Percentiles rank a stretch among this genome's conserved stretches.
Conservation (phyloP, 2,113 vertebrate genomes). For the Lepisosteus osseus region DNA sequence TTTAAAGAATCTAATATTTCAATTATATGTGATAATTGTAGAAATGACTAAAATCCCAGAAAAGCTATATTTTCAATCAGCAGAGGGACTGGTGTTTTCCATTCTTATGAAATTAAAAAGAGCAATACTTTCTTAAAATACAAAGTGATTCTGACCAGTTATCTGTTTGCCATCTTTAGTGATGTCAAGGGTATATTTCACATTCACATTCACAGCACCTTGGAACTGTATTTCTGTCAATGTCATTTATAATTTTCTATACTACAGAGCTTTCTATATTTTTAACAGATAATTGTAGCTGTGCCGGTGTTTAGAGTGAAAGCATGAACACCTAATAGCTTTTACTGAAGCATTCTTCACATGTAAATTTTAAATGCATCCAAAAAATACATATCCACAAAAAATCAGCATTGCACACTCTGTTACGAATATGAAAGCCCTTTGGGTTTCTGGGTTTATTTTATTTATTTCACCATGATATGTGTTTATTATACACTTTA, state of each 20-base stretch:
- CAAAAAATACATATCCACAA: too few species aligned
- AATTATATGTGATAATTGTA: slow-evolving; percentile 29
- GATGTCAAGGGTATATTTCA: too few species aligned
- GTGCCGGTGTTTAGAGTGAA: slow-evolving; percentile 14
- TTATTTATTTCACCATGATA: too few species aligned
- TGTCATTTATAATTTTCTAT: slow-evolving; percentile 32
- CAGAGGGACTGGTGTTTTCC: slow-evolving; percentile 26
- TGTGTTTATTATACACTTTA: too few species aligned
- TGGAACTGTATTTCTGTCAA: slow-evolving; percentile 24
- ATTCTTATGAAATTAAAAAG: slow-evolving; percentile 33
- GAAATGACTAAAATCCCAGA: slow-evolving; percentile 10
- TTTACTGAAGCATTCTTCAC: not conserved
- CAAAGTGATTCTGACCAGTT: not conserved
- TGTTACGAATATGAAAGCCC: too few species aligned
- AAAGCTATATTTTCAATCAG: slow-evolving; percentile 18
- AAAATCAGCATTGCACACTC: too few species aligned
- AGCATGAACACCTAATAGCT: slow-evolving; percentile 7
- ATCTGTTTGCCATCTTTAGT: not conserved
- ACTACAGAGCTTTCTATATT: slow-evolving; percentile 33
- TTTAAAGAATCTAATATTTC: slow-evolving; percentile 52
- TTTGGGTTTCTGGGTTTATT: too few species aligned
- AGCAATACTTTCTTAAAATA: slow-evolving; percentile 53
- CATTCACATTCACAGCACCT: slow-evolving; percentile 16
- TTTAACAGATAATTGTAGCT: slow-evolving; percentile 33
- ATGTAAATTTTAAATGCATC: too few species aligned